These are phyloP conservation scores for Callospermophilus lateralis DNA, from an alignment of 2,113 vertebrate genomes.

Conservation along the genomic window DNA sequence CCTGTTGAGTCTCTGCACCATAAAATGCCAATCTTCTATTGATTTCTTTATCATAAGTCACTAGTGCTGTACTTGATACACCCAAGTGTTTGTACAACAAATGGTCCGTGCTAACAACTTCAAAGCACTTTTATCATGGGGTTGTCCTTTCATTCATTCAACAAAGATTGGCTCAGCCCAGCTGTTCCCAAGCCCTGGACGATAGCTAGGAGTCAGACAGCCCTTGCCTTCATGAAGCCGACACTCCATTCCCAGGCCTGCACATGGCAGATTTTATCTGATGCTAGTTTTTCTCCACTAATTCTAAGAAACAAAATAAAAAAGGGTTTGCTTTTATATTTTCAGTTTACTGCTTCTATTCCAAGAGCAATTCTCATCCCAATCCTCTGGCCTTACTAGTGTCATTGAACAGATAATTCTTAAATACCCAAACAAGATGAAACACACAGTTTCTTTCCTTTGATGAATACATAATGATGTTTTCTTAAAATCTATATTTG, in stretches of 20 bases:
- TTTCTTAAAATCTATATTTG: slow-evolving; percentile 30
- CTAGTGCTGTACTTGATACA: not conserved
- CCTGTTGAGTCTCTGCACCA: not conserved
- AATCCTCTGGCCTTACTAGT: not conserved
- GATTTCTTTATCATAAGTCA: not conserved
- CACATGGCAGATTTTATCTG: not conserved
- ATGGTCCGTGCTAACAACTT: not conserved
- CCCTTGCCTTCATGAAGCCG: not conserved
- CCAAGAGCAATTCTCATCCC: not conserved
- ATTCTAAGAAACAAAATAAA: not conserved
- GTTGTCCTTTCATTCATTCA: not conserved
- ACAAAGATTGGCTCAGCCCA: not conserved
- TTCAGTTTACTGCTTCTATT: slow-evolving; percentile 47
- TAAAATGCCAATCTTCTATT: not conserved
- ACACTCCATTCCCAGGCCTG: not conserved
- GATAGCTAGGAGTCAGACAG: not conserved
- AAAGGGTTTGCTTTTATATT: not conserved
- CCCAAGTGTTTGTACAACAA: not conserved
- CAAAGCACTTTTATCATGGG: not conserved
- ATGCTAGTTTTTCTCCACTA: not conserved
- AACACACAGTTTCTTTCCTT: not conserved
- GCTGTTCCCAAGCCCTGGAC: not conserved
- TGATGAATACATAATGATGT: not conserved
- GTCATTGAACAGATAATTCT: slow-evolving; percentile 32
- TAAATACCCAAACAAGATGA: not conserved